Evolutionary conservation across 2,797 vertebrate genomes (phyloP).

Genomic region (Chrysocyon brachyurus): DNA sequence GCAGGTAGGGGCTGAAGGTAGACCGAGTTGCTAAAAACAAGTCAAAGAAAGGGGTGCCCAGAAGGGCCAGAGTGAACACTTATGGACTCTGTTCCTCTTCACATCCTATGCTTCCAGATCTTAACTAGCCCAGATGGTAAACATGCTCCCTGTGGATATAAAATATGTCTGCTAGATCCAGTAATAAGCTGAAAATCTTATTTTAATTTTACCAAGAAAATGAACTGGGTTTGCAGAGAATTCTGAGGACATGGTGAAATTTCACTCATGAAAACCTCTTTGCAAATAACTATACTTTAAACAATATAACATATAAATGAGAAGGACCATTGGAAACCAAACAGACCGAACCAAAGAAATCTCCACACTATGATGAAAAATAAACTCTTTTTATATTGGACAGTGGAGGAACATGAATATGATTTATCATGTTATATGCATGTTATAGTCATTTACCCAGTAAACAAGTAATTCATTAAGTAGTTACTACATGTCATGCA

Average conservation of each 20-base stretch:
- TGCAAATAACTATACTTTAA: neutral
- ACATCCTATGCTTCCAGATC: neutral
- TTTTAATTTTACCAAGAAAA: conserved; percentile 48
- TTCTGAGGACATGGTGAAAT: neutral
- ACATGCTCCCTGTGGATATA: neutral
- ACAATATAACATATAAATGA: neutral
- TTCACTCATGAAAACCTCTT: neutral
- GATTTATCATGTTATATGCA: neutral
- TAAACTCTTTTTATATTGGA: neutral
- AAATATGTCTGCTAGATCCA: neutral
- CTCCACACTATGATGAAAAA: neutral
- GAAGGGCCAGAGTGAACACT: neutral
- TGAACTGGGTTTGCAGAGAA: neutral
- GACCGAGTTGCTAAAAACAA: neutral
- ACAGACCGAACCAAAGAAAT: neutral
- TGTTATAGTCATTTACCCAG: conserved; percentile 1
- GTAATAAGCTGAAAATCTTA: neutral
- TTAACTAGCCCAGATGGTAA: neutral
- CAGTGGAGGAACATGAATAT: neutral
- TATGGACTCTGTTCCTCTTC: neutral
- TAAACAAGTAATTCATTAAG: neutral
- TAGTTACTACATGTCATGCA: neutral
- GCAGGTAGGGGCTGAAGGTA: too few species aligned
- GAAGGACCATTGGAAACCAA: neutral
- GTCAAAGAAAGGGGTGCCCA: neutral